Base-by-base conservation (phyloP, 2,888 invertebrate genomes). In the Griposia aprilina region DNA sequence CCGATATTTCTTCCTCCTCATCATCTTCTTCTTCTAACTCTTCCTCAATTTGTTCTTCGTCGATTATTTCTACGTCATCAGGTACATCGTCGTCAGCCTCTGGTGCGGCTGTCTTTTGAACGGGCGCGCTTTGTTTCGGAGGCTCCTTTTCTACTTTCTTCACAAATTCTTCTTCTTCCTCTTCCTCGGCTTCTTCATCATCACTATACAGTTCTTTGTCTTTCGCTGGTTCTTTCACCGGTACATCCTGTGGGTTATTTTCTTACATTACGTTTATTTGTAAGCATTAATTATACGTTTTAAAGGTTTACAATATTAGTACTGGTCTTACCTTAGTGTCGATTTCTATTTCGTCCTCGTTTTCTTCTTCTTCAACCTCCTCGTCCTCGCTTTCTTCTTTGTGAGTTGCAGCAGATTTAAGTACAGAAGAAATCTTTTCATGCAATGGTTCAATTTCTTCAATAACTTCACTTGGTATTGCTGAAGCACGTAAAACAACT, bases 1-100 rank as follows among this genome's bases (percentile, higher is more conserved):
- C 98, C 0, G 97, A 97, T 86, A 97, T 96, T 76, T 97, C 97
- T 80, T 97, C 97, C 80, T 97, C 97, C 3, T 97, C 97, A 71
- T 95, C 96, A 69, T 95, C 96, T 78, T 94, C 94, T 65, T 97
- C 97, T 96, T 87, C 88, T 26, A 96, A 93, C 84, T 97, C 97
- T 84, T 96, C 96, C 45, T 96, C 96, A 41, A 97, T 94, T 80
- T 97, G 97, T 83, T 96, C 96, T 20, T 95, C 95, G 59, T 95
- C 95, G 57, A 97, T 95, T 83, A 96, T 96, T 90, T 97, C 97
- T 0, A 96, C 96, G 79, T 96, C 96, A 83, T 95, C 95, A 52
- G 93, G 92, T 59, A 94, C 93, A 72, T 96, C 95, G 36, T 95
- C 95, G 3, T 94, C 94, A 17, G 91, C 91, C 41, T 92, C 93